Base-by-base conservation (phyloP, 2,113 vertebrate genomes). In the Percina caprodes region DNA sequence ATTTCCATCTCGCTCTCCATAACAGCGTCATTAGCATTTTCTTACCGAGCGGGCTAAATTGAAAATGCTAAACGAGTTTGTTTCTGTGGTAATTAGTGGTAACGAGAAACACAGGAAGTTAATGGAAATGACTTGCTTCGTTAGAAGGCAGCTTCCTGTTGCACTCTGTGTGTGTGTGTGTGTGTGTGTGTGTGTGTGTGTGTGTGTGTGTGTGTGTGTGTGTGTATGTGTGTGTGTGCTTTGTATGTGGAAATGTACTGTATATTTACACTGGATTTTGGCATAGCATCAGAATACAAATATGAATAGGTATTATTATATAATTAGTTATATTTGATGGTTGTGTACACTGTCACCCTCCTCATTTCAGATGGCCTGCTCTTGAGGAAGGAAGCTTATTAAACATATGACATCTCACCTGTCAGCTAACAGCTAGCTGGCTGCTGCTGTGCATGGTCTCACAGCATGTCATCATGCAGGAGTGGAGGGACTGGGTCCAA, bases 31-130 rank as follows among this genome's bases (percentile, higher is more conserved):
- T 95, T 96, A 94, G 92, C 93, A 94, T 96, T 95, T 95, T 91
- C 85, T 86, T 86, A 88, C 78, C 66, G 83, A 90, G 88, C 88
- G 45, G 90, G 80, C 93, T 91, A 94, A 95, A 95, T 96, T 94
- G 94, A 95, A 95, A 94, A 94, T 91, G 94, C 90, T 94, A 95
- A 94, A 94, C 84, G 91, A 94, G 94, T 92, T 93, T 93, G 92
- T 92, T 93, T 86, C 90, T 77, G 80, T 84, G 83, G 90, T 92
- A 90, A 95, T 95, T 94, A 93, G 90, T 81, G 71, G 91, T 95
- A 95, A 96, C 92, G 90, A 94, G 93, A 86, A 94, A 94, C 92
- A 92, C 91, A 91, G 87, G 85, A 93, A 95, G 93, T 93, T 95
- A 95, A 95, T 95, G 93, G 93, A 92, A 94, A 91, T 80, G 89